Conservation (phyloP, 2,888 invertebrate genomes). For the Caradrina clavipalpis region DNA sequence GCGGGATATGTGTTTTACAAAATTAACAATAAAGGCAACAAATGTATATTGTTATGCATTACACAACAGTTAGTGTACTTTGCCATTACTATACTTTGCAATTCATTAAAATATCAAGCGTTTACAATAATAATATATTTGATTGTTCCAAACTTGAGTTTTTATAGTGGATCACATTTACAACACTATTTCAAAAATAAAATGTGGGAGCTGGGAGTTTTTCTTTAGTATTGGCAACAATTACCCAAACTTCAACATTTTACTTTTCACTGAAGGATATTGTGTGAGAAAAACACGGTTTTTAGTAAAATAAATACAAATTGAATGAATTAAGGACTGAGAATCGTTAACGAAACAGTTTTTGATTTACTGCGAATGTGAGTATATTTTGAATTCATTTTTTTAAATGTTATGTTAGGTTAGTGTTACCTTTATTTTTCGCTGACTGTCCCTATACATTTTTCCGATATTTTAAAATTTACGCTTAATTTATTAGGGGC, state of each 20-base stretch:
- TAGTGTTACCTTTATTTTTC: conserved; percentile 85
- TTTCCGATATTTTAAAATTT: conserved; percentile 76
- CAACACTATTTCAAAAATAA: not conserved
- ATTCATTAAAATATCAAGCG: not conserved
- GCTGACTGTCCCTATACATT: conserved; percentile 85
- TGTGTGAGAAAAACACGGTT: conserved; percentile 58
- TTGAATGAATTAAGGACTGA: conserved; percentile 57
- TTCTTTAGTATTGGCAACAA: conserved; percentile 50
- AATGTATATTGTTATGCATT: no score
- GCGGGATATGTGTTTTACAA: not conserved
- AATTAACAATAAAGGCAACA: not conserved
- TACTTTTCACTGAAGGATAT: conserved; percentile 58
- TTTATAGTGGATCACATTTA: not conserved
- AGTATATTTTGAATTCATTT: conserved; percentile 74
- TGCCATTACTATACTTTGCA: no score
- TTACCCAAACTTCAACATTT: conserved; percentile 64
- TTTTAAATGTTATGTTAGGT: conserved; percentile 81
- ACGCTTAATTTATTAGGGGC: conserved; percentile 86
- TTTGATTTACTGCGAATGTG: conserved; percentile 73
- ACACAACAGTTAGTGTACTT: not conserved
- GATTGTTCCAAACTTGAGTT: not conserved
- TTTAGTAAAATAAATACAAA: conserved; percentile 41
- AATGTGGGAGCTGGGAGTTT: conserved; percentile 10
- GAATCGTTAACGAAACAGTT: conserved; percentile 54
- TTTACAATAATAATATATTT: not conserved